Evolutionary conservation across 37 sponge, comb jelly and placozoan genomes (phyloP).

Genomic region (Ephydatia muelleri): DNA sequence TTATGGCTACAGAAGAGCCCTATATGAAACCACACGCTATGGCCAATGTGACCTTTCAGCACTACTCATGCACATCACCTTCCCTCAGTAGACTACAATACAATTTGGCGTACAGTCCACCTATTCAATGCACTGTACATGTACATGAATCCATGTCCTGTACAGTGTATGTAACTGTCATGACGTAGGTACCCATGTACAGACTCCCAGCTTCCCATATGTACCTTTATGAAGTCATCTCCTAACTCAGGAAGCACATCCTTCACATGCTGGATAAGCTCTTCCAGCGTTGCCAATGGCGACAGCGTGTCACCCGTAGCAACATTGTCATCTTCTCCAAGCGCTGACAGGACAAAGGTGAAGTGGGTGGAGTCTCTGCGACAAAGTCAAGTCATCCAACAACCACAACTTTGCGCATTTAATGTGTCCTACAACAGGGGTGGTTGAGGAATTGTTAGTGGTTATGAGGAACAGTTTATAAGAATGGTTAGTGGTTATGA

Average conservation of each 20-base stretch:
- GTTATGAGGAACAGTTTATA: too few species aligned
- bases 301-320: background rate
- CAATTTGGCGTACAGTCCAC: too few species aligned
- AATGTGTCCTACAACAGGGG: too few species aligned
- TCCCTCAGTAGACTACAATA: too few species aligned
- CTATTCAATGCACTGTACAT: background rate
- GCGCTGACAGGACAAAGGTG: conserved; percentile 43
- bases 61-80: too few species aligned
- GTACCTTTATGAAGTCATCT: conserved; percentile 45
- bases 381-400: background rate
- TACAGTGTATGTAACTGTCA: background rate
- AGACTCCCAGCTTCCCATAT: background rate
- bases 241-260: conserved; percentile 71
- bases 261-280: conserved; percentile 49
- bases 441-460: too few species aligned
- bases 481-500: too few species aligned
- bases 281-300: background rate
- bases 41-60: too few species aligned
- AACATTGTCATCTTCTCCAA: conserved; percentile 5
- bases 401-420: too few species aligned
- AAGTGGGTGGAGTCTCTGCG: conserved; percentile 49
- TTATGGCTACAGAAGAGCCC: too few species aligned
- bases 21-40: too few species aligned
- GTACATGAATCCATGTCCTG: too few species aligned
- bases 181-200: background rate